These are phyloP conservation scores for Amazona ochrocephala DNA, from an alignment of 2,797 vertebrate genomes.

Conservation along the genomic window DNA sequence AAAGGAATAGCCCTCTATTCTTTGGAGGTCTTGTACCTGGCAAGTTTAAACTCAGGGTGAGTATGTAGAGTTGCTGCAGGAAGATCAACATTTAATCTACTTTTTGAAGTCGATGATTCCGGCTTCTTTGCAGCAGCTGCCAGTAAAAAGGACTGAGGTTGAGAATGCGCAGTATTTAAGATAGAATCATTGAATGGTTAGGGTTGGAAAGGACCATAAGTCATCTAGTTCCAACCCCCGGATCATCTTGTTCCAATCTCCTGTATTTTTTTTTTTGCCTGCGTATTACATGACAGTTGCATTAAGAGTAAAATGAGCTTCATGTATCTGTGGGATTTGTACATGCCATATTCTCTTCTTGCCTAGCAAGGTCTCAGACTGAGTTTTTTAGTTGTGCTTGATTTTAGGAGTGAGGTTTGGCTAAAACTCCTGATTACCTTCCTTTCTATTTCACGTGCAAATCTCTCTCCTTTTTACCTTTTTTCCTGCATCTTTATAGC, in stretches of 20 bases:
- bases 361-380: background rate
- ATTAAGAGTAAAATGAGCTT: background rate
- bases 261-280: background rate
- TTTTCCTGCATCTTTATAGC: background rate
- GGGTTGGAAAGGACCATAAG: background rate
- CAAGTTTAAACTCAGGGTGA: conserved; percentile 28
- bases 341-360: background rate
- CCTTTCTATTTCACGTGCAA: background rate
- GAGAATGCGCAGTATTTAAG: background rate
- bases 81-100: background rate
- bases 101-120: conserved; percentile 27
- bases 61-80: background rate
- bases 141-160: background rate
- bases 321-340: background rate
- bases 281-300: background rate
- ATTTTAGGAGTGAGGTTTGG: background rate
- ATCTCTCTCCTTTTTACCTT: background rate
- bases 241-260: background rate
- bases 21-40: background rate
- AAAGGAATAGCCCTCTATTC: background rate
- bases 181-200: background rate
- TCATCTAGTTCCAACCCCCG: background rate
- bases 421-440: background rate
- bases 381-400: background rate
- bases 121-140: conserved; percentile 10